Percentiles rank a stretch among this genome's conserved stretches.
phyloP scores from a whole-genome alignment of 1,140 invertebrate species.

The Halictus rubicundus region DNA sequence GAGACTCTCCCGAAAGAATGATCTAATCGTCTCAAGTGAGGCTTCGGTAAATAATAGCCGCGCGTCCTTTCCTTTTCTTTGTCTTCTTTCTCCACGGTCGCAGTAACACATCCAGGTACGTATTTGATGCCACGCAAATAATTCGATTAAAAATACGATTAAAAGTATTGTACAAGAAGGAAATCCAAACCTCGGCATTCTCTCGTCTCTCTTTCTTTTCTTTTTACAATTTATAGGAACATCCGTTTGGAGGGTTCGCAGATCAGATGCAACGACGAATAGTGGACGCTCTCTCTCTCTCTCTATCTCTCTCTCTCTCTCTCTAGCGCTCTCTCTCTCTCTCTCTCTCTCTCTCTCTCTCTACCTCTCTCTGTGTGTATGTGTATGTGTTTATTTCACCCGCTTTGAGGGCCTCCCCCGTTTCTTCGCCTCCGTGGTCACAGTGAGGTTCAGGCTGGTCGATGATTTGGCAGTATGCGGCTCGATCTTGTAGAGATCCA shows the following conservation, averaged over 20 bases:
- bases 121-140: slow-evolving; percentile 56
- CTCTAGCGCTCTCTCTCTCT: too few relatives aligned
- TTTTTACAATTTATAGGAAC: slow-evolving; percentile 62
- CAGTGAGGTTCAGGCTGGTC: slow-evolving; percentile 24
- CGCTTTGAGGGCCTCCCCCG: slow-evolving; percentile 63
- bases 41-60: not conserved
- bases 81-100: not conserved
- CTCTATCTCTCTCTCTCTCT: too few relatives aligned
- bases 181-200: slow-evolving; percentile 33
- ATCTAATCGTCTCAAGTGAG: not conserved
- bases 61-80: not conserved
- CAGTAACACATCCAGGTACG: slow-evolving; percentile 60
- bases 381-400: slow-evolving; percentile 48
- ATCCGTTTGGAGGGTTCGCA: slow-evolving; percentile 58
- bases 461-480: slow-evolving; percentile 42
- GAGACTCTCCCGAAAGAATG: too few relatives aligned
- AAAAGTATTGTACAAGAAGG: slow-evolving; percentile 53
- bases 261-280: slow-evolving; percentile 28
- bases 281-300: not conserved
- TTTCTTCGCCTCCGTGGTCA: slow-evolving; percentile 48
- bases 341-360: too few relatives aligned
- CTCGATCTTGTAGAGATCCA: slow-evolving; percentile 43
- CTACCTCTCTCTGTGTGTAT: too few relatives aligned
- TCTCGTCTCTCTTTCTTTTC: slow-evolving; percentile 15
- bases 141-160: slow-evolving; percentile 53